phyloP scores from a whole-genome alignment of 2,797 vertebrate genomes.

The Brachyrhaphis roseni region DNA sequence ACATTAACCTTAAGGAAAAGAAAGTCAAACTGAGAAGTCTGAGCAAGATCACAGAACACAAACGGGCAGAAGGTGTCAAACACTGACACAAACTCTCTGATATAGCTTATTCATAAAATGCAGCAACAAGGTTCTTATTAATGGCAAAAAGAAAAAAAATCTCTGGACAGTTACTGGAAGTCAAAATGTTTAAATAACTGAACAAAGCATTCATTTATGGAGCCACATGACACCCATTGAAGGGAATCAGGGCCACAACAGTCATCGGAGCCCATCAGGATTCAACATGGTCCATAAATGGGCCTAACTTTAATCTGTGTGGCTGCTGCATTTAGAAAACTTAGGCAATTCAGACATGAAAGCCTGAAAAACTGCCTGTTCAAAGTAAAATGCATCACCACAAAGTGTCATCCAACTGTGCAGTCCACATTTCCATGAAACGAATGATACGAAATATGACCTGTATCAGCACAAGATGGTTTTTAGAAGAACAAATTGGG shows the following conservation, averaged over 20 bases:
- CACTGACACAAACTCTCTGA: neutral
- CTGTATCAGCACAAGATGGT: neutral
- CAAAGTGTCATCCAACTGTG: neutral
- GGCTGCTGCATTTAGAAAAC: neutral
- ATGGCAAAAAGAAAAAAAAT: neutral
- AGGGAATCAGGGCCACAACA: neutral
- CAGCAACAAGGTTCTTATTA: neutral
- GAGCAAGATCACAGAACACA: neutral
- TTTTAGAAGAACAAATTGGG: neutral
- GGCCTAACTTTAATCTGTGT: neutral
- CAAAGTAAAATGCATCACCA: neutral
- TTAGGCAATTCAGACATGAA: neutral
- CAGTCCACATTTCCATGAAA: neutral
- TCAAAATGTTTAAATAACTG: neutral
- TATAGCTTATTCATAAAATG: neutral
- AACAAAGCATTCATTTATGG: neutral
- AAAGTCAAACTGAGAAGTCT: neutral
- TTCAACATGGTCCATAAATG: neutral
- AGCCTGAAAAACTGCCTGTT: neutral
- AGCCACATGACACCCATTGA: neutral
- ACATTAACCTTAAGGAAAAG: neutral
- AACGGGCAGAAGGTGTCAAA: neutral
- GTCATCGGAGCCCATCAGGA: neutral
- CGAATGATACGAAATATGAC: neutral
- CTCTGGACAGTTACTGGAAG: neutral